phyloP scores from a whole-genome alignment of 2,888 invertebrate genomes.

The Catocala fraxini region DNA sequence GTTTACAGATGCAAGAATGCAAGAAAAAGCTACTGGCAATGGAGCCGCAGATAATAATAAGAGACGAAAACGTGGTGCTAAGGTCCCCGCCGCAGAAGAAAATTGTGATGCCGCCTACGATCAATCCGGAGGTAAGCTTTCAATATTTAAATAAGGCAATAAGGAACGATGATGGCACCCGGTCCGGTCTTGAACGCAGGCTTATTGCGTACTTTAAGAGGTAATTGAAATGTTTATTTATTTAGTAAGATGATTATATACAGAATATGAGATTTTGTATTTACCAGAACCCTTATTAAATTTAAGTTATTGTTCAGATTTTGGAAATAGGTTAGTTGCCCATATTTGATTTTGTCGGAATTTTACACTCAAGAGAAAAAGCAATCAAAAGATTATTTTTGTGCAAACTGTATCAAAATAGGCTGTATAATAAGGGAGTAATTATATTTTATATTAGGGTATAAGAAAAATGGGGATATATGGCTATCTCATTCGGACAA shows the following conservation, averaged over 20 bases:
- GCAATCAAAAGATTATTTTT: no score
- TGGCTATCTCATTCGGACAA: no score
- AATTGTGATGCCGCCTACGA: conserved; percentile 80
- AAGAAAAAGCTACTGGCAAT: conserved; percentile 82
- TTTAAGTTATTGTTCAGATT: no score
- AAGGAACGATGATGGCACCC: conserved; percentile 24
- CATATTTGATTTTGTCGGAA: no score
- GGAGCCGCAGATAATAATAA: conserved; percentile 83
- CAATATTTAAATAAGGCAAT: conserved; percentile 48
- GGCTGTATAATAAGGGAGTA: no score
- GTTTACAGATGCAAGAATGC: conserved; percentile 83
- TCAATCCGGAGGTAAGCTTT: conserved; percentile 79
- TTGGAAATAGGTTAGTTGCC: no score
- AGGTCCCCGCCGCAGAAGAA: conserved; percentile 85
- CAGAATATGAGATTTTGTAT: neutral
- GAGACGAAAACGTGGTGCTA: conserved; percentile 82
- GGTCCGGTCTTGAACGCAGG: neutral
- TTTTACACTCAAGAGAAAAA: no score
- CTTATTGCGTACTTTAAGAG: conserved; percentile 6
- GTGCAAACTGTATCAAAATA: no score
- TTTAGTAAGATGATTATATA: neutral
- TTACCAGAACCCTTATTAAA: neutral
- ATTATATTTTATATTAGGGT: no score
- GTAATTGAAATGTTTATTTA: conserved; percentile 15
- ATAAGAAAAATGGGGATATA: no score